phyloP scores from a whole-genome alignment of 64 coral and sea anemone genomes.

The Catalaphyllia jardinei region DNA sequence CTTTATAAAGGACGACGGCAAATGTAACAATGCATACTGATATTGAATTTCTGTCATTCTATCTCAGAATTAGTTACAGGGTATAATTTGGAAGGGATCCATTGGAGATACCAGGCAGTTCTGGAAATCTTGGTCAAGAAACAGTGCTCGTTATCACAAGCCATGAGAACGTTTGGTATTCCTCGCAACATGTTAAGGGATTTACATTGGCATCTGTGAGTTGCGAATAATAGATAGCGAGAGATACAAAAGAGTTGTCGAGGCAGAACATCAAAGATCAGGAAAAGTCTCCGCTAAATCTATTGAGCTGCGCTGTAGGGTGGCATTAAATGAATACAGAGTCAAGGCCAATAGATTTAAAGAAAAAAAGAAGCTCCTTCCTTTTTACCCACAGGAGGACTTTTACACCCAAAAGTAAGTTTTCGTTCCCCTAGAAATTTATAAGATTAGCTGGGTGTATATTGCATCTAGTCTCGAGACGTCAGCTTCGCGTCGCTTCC shows the following conservation, averaged over 20 bases:
- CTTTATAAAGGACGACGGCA: neutral
- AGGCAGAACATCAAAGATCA: neutral
- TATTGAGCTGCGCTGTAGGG: slow-evolving; percentile 3
- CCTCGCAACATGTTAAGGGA: neutral
- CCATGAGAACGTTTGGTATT: neutral
- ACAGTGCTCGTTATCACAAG: slow-evolving; percentile 17
- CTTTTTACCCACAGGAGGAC: slow-evolving; percentile 4
- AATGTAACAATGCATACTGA: neutral
- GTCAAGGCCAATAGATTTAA: neutral
- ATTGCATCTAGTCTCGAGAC: neutral
- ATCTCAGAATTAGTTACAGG: slow-evolving; percentile 7
- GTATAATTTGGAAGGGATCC: slow-evolving; percentile 22
- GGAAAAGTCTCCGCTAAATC: neutral
- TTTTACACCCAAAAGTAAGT: neutral
- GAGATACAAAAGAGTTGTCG: neutral
- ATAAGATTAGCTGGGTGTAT: neutral
- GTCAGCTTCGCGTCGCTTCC: neutral
- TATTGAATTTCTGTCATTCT: neutral
- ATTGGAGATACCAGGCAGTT: slow-evolving; percentile 6
- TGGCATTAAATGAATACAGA: neutral
- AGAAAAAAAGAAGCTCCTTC: slow-evolving; percentile 18
- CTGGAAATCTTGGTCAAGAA: slow-evolving; percentile 11
- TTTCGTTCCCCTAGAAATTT: neutral
- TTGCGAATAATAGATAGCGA: neutral
- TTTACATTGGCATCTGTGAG: slow-evolving; percentile 1